A percentile compares a stretch with the other conserved stretches of the same genome.
phyloP scores from a whole-genome alignment of 2,797 vertebrate species.

The Chrysolophus pictus region DNA sequence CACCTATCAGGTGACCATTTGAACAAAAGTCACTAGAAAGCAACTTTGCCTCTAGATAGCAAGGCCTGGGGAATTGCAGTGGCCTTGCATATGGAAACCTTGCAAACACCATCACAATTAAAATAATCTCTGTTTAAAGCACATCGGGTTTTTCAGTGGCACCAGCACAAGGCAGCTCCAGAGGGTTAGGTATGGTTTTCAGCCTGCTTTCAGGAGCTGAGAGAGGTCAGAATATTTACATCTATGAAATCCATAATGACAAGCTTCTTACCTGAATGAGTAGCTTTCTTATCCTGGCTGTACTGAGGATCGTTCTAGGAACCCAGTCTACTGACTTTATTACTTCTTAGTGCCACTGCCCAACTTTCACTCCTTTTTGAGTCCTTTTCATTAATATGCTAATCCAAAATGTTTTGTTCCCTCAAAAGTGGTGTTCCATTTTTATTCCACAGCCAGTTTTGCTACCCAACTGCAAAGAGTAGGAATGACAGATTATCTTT shows the following conservation, averaged over 20 bases:
- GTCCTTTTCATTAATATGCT: neutral
- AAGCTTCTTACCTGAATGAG: neutral
- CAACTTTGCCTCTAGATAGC: neutral
- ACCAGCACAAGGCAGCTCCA: neutral
- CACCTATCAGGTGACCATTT: neutral
- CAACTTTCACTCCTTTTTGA: neutral
- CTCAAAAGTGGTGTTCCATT: no score
- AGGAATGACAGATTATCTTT: neutral
- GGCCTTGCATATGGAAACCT: no score
- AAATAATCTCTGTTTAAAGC: neutral
- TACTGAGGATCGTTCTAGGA: neutral
- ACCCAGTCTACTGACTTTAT: neutral
- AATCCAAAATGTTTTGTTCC: neutral
- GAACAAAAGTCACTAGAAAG: neutral
- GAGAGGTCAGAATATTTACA: neutral
- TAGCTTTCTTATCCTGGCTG: neutral
- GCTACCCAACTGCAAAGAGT: neutral
- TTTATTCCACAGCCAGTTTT: neutral
- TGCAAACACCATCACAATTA: neutral
- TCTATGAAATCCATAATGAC: neutral
- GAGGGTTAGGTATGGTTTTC: neutral
- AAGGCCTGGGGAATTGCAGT: neutral
- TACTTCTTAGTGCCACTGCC: neutral
- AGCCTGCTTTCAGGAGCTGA: neutral
- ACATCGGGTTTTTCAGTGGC: neutral